phyloP scores from a whole-genome alignment of 2,113 vertebrate genomes.

The Elephas maximus region DNA sequence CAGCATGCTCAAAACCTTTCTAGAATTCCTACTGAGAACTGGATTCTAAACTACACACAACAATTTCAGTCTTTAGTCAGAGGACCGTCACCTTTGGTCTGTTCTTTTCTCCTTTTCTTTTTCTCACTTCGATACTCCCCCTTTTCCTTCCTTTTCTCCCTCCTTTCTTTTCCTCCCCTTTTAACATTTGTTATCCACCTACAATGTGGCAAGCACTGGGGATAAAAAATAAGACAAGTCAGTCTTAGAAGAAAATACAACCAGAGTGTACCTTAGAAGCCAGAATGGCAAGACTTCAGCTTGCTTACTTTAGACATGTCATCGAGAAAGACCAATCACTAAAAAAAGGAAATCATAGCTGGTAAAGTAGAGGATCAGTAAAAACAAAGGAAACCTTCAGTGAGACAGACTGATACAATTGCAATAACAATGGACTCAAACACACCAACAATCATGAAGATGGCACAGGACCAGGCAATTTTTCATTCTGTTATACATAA shows the following conservation, averaged over 20 bases:
- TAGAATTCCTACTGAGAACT: background rate
- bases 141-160: background rate
- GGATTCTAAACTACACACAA: background rate
- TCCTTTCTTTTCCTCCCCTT: background rate
- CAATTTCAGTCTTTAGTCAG: background rate
- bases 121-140: background rate
- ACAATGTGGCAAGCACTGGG: background rate
- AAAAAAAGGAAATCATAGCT: background rate
- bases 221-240: background rate
- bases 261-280: background rate
- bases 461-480: background rate
- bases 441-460: background rate
- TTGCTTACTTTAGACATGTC: background rate
- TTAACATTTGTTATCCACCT: background rate
- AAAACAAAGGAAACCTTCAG: background rate
- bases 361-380: background rate
- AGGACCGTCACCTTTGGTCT: background rate
- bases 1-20: background rate
- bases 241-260: background rate
- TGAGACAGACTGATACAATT: background rate
- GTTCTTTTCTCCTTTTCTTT: background rate
- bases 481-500: background rate
- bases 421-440: background rate
- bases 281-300: background rate
- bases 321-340: background rate